Evolutionary conservation across 2,797 vertebrate species (phyloP).

Genomic region (Oreochromis mossambicus): DNA sequence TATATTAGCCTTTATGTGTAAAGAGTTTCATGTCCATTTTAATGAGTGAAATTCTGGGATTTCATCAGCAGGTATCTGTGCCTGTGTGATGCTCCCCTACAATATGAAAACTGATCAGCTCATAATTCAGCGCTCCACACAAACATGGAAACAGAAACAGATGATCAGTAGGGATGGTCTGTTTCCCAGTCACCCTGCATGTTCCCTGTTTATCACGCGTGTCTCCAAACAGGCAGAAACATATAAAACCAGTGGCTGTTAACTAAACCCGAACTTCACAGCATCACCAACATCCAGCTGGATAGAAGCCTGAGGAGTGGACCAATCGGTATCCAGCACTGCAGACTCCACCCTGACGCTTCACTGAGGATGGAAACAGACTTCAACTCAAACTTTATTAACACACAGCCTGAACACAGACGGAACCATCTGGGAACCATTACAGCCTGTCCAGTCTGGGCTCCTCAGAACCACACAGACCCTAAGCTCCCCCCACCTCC

Average conservation of each 20-base stretch:
- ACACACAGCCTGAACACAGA: background rate
- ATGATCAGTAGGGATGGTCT: background rate
- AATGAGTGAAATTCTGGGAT: background rate
- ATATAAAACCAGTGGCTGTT: background rate
- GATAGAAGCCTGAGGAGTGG: background rate
- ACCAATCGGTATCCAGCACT: background rate
- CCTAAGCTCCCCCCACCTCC: fast-evolving
- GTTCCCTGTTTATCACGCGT: background rate
- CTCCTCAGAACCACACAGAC: background rate
- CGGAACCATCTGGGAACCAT: background rate
- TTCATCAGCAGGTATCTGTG: background rate
- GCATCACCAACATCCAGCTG: background rate
- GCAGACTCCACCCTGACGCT: background rate
- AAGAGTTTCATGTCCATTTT: background rate
- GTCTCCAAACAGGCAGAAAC: background rate
- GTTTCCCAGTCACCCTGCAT: background rate
- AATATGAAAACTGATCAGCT: background rate
- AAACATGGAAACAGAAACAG: background rate
- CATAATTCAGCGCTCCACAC: background rate
- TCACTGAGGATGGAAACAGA: background rate
- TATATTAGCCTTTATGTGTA: background rate
- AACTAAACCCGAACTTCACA: background rate
- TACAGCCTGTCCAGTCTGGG: background rate
- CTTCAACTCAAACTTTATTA: background rate
- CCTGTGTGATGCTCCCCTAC: background rate